A percentile compares a stretch with the other conserved stretches of the same genome.
These are phyloP conservation scores for Galendromus occidentalis DNA, from an alignment of 1,140 invertebrate genomes.

Conservation along the genomic window DNA sequence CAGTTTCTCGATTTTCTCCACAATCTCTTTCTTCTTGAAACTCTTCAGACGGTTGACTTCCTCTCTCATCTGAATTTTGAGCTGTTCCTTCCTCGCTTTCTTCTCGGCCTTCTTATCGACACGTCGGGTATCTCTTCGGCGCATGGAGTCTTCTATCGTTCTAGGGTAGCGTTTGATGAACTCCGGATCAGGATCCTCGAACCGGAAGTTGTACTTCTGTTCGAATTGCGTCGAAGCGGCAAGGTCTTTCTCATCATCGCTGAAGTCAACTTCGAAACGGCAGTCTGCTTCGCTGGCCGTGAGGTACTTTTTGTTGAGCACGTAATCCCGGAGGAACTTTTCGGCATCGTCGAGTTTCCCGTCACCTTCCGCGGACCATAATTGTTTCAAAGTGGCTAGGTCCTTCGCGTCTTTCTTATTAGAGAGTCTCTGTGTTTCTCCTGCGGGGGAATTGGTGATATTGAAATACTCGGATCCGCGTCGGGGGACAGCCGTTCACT, in stretches of 20 bases:
- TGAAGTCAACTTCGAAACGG: slow-evolving; percentile 10
- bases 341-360: slow-evolving; percentile 59
- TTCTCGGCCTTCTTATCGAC: slow-evolving; percentile 50
- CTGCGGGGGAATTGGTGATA: neutral
- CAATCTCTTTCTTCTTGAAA: slow-evolving; percentile 69
- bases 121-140: slow-evolving; percentile 54
- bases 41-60: slow-evolving; percentile 68
- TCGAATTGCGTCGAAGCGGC: slow-evolving; percentile 65
- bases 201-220: slow-evolving; percentile 84
- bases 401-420: slow-evolving; percentile 19
- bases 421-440: slow-evolving; percentile 1
- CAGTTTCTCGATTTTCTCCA: slow-evolving; percentile 64
- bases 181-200: slow-evolving; percentile 83
- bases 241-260: slow-evolving; percentile 44
- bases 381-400: slow-evolving; percentile 47
- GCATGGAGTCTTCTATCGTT: slow-evolving; percentile 57
- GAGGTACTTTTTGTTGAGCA: slow-evolving; percentile 52
- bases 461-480: too few species aligned
- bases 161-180: slow-evolving; percentile 65
- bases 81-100: slow-evolving; percentile 24
- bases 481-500: too few species aligned
- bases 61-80: slow-evolving; percentile 18
- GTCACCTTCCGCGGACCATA: slow-evolving; percentile 44
- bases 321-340: slow-evolving; percentile 73
- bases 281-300: slow-evolving; percentile 14